Base-by-base conservation (phyloP, 2,797 vertebrate genomes). In the Cryptoblepharus egeriae region DNA sequence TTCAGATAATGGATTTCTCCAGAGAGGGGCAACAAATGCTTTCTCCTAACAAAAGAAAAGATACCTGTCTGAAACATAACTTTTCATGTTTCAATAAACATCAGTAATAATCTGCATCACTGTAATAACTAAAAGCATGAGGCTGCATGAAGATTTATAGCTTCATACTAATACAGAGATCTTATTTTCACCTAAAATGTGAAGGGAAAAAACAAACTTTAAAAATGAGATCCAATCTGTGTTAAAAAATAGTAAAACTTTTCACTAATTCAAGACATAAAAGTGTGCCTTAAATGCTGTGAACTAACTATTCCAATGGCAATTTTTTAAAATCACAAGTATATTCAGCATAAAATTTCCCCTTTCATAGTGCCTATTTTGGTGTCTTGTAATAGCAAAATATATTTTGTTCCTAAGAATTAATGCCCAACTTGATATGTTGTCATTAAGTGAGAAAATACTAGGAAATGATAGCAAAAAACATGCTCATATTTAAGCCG, bases 401-500 rank as follows among this genome's bases (percentile, higher is more conserved):
- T 5, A 12, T 13, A 1, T 55, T 8, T n/a, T 18, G 6, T n/a
- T n/a, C 28, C 63, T 64, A 39, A 10, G 75, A 52, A 52, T 77
- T 35, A 52, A 77, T 35, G 30, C 45, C 2, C 16, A 77, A 12
- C 11, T 64, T 64, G 49, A 58, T 24, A 69, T 42, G 35, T n/a
- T 45, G 18, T 55, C 49, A 20, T 37, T 68, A 22, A 28, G 12
- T 69, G 65, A 42, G 67, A 58, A 70, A 45, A 57, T 63, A 85
- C 71, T 85, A 82, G 32, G 55, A 18, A 83, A 26, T 42, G 64
- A 64, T 77, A 61, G 16, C 12, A 87, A 52, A 81, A 55, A 20
- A 87, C 68, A 57, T 15, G 13, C 11, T 30, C 35, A 37, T 18
- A n/a, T 73, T 30, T 81, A 71, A 57, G 42, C 16, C 64, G 37